phyloP scores from a whole-genome alignment of 1,140 invertebrate species.

The Drosophila asahinai region DNA sequence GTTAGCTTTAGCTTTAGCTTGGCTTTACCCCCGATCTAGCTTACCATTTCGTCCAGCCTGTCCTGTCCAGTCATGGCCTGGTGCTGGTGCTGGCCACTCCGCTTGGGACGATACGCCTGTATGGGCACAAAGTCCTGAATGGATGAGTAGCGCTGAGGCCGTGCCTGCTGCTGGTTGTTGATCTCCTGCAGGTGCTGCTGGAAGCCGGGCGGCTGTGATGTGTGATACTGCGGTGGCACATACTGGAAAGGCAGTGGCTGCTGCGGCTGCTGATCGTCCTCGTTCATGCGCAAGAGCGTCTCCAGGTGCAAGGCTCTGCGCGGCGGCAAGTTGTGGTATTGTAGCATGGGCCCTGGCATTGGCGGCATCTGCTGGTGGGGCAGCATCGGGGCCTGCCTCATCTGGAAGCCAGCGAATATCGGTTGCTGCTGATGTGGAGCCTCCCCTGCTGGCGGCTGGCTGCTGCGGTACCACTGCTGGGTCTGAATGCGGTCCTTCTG shows the following conservation, averaged over 20 bases:
- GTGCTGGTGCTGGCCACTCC: background rate
- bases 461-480: conserved; percentile 12
- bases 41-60: background rate
- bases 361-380: background rate
- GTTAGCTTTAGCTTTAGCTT: too few relatives aligned
- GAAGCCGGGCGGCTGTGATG: background rate
- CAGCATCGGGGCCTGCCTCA: background rate
- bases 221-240: conserved; percentile 13
- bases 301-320: background rate
- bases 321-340: background rate
- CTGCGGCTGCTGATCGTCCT: background rate
- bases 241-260: background rate
- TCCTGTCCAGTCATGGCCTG: background rate
- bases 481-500: conserved; percentile 11
- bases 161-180: background rate
- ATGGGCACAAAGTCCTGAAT: conserved; percentile 71
- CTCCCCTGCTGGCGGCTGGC: background rate
- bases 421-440: background rate
- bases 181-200: background rate
- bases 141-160: conserved; percentile 29
- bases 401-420: background rate
- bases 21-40: background rate
- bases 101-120: conserved; percentile 65
- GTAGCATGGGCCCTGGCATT: background rate
- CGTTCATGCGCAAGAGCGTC: background rate